Base-by-base conservation (phyloP, 1,140 invertebrate species). In the Triops longicaudatus region DNA sequence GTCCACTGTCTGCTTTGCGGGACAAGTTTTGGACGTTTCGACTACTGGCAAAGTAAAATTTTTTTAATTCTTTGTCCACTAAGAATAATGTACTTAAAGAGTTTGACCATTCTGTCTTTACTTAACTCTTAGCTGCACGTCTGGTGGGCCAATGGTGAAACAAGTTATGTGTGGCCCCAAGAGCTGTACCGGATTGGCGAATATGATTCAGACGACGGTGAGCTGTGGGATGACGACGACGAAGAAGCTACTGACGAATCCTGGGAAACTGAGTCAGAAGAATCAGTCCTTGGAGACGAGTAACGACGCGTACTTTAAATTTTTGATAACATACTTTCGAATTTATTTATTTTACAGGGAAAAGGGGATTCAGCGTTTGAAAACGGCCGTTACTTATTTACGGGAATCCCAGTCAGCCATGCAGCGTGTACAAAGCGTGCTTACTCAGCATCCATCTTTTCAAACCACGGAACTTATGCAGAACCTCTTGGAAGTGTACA, bases 91-190 rank as follows among this genome's bases (percentile, higher is more conserved):
- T 22, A 63, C 6, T 10, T 63, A 14, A 63, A 12, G 14, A 17
- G 50, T 63, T 63, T 1, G 17, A 22, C n/a, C 0, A 6, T 63
- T 6, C 14, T 17, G 50, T 63, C 22, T 22, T 17, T 22, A 0
- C 5, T 63, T 14, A 37, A 72, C 75, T 79, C 73, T 10, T 76
- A 84, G 82, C 83, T 89, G 6, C 82, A 91, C 81, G 93, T 97
- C 17, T 91, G 92, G 88, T 97, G 95, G 95, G 91, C 93, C 1
- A 91, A 94, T 82, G 91, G 91, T 6, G 90, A 90, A 76, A 88
- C 89, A 1, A 94, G 92, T 73, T 90, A 92, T 85, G 96, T 93
- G 82, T 97, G 93, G 90, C 96, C 96, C 0, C 94, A 97, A 82
- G 94, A 92, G 82, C 82, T 92, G 7, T 91, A 90, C 79, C 87